Percentiles rank a stretch among this genome's conserved stretches.
Conservation (phyloP, 2,113 vertebrate species). For the Aspiorhynchus laticeps region DNA sequence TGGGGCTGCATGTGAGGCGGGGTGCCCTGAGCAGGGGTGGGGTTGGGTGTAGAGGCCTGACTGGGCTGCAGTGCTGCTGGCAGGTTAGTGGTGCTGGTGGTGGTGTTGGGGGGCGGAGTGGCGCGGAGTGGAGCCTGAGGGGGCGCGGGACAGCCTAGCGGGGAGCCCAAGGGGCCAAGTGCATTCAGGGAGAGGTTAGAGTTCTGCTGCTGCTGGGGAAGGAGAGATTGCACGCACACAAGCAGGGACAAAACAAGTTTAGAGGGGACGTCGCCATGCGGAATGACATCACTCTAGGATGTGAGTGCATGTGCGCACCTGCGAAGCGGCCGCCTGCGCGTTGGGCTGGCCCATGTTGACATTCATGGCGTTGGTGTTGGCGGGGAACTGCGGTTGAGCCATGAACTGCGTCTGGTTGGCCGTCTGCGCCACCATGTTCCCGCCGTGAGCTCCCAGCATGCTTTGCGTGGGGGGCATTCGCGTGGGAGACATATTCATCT, state of each 20-base stretch:
- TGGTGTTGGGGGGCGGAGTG: constrained; percentile 76
- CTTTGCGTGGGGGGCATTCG: constrained; percentile 92
- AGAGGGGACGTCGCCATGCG: neutral
- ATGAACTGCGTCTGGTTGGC: constrained; percentile 88
- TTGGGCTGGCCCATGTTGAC: constrained; percentile 85
- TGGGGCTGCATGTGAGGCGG: constrained; percentile 78
- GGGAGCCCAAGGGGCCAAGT: constrained; percentile 83
- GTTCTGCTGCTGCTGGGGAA: constrained; percentile 74
- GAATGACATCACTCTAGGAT: neutral
- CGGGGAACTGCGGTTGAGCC: constrained; percentile 87
- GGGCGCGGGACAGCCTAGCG: constrained; percentile 82
- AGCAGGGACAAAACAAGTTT: constrained; percentile 36
- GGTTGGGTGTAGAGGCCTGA: constrained; percentile 86
- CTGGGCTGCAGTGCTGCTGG: constrained; percentile 80
- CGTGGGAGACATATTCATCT: constrained; percentile 97
- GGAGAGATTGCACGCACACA: constrained; percentile 52
- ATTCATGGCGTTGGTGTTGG: constrained; percentile 82
- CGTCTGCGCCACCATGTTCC: constrained; percentile 87
- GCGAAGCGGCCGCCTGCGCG: constrained; percentile 84
- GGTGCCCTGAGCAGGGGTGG: constrained; percentile 80
- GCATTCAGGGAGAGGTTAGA: constrained; percentile 89
- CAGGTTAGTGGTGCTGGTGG: constrained; percentile 75
- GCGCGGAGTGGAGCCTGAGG: constrained; percentile 88
- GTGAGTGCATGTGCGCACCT: constrained; percentile 70
- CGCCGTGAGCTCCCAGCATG: constrained; percentile 86